These are phyloP conservation scores for Zosterops hypoxanthus DNA, from an alignment of 2,113 vertebrate species.

Conservation along the genomic window DNA sequence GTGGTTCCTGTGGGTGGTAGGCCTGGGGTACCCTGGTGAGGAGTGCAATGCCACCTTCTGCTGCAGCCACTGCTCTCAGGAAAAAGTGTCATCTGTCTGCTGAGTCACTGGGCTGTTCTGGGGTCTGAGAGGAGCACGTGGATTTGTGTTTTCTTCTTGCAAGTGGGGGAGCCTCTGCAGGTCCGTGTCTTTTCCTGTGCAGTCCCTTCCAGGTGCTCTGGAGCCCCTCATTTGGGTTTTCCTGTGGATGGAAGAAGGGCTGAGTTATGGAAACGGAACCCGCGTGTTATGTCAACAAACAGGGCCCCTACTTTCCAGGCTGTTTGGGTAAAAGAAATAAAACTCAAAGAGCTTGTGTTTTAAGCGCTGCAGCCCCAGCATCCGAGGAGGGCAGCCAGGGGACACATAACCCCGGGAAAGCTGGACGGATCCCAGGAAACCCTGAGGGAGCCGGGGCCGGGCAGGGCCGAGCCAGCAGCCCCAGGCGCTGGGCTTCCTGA, in stretches of 20 bases:
- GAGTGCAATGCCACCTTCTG: neutral
- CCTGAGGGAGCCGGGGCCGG: neutral
- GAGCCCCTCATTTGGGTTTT: neutral
- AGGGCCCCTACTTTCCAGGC: neutral
- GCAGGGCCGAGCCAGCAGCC: neutral
- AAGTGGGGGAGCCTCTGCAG: neutral
- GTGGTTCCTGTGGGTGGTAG: fast-evolving
- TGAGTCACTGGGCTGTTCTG: neutral
- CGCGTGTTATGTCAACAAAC: neutral
- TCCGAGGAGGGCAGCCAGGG: conserved; percentile 7
- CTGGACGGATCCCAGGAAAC: conserved; percentile 10
- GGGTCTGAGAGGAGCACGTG: neutral
- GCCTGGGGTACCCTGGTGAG: neutral
- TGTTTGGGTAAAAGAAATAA: neutral
- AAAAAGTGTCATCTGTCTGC: neutral
- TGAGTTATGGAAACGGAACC: neutral
- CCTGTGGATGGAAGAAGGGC: neutral
- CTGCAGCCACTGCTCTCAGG: neutral
- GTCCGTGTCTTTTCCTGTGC: neutral
- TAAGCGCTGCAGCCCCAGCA: neutral
- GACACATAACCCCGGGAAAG: neutral
- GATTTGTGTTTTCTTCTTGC: neutral
- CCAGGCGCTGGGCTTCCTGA: neutral
- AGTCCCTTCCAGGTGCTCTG: neutral
- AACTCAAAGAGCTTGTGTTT: neutral